Base-by-base conservation (phyloP, 1,140 invertebrate genomes). In the Antheraea pernyi region DNA sequence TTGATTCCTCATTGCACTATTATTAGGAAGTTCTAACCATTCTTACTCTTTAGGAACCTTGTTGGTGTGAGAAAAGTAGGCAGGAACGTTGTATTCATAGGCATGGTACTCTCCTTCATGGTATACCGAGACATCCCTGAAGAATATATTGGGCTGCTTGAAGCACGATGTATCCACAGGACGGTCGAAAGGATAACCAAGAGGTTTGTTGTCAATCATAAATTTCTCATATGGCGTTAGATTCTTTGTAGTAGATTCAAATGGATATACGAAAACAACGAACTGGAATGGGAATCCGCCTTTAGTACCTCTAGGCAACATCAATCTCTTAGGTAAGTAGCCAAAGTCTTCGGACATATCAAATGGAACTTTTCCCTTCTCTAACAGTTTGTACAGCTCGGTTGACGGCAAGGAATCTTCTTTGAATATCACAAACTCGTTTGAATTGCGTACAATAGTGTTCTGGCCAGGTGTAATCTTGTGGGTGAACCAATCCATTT, bases 131-230 rank as follows among this genome's bases (percentile, higher is more conserved):
- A 96, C 93, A 72, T 95, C 95, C 71, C 95, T 89, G 80, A 94
- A 94, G 88, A 93, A 95, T 85, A 95, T 94, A 86, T 96, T 96
- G 7, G 94, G 92, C 65, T 95, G 93, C 73, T 93, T 85, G 88
- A 94, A 95, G 83, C 92, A 93, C 71, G 88, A 81, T 58, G 93
- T 92, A 67, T 93, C 81, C 69, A 94, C 92, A 19, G 93, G 93
- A 64, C 95, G 93, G 80, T 96, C 95, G 76, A 96, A 94, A 19
- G 95, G 95, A 91, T 94, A 96, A 16, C 95, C 95, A 77, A 95
- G 93, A 60, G 94, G 92, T 62, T 93, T 85, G 65, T 88, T 80
- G 76, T 94, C 94, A 37, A 89, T 72, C 61, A 90, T 82, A 67
- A 81, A 86, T 16, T 72, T 71, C 64, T 80, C 79, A 53, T 81